Evolutionary conservation across 2,888 invertebrate genomes (phyloP), one percentile per base, ranked within the genome.

Genomic region (Pedicia rivosa): DNA sequence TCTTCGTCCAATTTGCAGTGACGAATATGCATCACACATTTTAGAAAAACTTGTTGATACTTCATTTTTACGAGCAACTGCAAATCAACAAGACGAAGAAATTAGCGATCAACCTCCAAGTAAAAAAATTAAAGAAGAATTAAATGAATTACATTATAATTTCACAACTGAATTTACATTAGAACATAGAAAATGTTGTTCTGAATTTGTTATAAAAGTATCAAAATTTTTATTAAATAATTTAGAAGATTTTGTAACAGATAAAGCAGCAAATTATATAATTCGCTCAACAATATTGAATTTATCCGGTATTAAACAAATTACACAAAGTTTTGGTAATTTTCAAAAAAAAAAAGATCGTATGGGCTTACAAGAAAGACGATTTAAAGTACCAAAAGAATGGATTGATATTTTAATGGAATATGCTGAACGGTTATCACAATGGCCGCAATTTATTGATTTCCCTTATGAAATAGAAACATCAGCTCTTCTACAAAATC

Each of bases 231-330:
- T 78, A 15, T 56, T 84, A 1, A 88, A 88, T 55, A 88, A 88
- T 62, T 62, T 84, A 40, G 87, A 87, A 53, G 86, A 87, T 50
- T 87, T 79, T 49, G 68, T 82, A 0, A 77, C 74, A 71, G 81
- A 87, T 52, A 62, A 63, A 0, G 82, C 78, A 44, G 83, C 78
- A 0, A 84, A 76, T 58, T 78, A 81, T 49, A 71, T 87, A 5
- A 62, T 86, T 43, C 67, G 86, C 35, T 73, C 78, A 8, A 74
- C 73, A 2, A 54, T 84, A n/a, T 70, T 74, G 51, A 74, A 72
- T 48, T 57, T 84, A 1, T 70, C 74, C 10, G 81, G 82, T 2
- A 65, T 80, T 9, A n/a, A n/a, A n/a, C n/a, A n/a, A n/a, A n/a
- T n/a, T n/a, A n/a, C n/a, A n/a, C n/a, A n/a, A n/a, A n/a, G n/a